Evolutionary conservation across 2,113 vertebrate genomes (phyloP).

Genomic region (Cnemophilus loriae): DNA sequence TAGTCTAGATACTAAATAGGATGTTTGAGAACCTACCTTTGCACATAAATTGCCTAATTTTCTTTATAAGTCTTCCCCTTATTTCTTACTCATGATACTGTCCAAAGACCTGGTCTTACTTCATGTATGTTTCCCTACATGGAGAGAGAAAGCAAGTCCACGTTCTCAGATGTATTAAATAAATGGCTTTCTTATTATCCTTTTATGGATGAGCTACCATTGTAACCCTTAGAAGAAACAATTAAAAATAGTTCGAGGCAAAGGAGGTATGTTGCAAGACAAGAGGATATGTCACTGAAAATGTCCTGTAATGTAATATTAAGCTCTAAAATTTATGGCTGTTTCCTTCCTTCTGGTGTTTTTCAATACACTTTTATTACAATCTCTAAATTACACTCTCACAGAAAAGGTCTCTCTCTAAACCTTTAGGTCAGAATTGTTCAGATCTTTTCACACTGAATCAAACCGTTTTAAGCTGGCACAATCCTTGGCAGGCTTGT

Average conservation of each 20-base stretch:
- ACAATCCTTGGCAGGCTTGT: conserved; percentile 74
- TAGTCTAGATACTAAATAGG: background rate
- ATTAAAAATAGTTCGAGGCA: conserved; percentile 1
- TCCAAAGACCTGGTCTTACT: background rate
- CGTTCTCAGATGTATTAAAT: background rate
- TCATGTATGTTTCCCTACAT: background rate
- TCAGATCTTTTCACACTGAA: conserved; percentile 77
- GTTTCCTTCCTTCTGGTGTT: conserved; percentile 67
- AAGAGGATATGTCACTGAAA: background rate
- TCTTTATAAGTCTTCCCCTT: background rate
- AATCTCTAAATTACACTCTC: conserved; percentile 70
- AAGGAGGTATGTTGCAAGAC: background rate
- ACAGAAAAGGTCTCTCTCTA: conserved; percentile 70
- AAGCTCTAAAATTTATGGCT: conserved; percentile 56
- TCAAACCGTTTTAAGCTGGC: conserved; percentile 75
- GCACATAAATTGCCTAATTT: background rate
- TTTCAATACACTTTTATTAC: conserved; percentile 69
- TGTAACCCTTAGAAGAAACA: background rate
- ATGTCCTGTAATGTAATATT: conserved; percentile 57
- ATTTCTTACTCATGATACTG: background rate
- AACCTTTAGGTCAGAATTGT: conserved; percentile 75
- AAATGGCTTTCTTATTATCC: background rate
- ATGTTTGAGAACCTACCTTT: background rate
- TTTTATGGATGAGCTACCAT: background rate
- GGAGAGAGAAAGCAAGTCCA: background rate